Percentiles rank a stretch among this genome's conserved stretches.
Conservation (phyloP, 2,113 vertebrate genomes). For the Toxotes jaculatrix region DNA sequence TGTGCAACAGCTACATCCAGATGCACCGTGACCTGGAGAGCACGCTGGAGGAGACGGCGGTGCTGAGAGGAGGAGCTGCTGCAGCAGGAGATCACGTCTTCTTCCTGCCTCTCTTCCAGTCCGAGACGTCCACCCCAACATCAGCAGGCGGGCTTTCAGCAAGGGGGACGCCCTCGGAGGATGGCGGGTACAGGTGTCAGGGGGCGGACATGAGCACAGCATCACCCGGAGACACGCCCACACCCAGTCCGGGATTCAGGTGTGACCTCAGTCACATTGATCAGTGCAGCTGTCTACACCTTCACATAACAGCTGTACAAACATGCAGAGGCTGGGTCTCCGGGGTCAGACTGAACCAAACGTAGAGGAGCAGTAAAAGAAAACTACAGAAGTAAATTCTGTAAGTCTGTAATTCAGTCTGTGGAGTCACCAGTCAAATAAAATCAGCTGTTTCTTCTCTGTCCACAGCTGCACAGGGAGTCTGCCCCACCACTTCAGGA, state of each 20-base stretch:
- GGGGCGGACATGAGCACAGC: constrained; percentile 73
- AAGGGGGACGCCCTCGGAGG: constrained; percentile 91
- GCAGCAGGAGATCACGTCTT: constrained; percentile 84
- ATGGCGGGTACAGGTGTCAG: constrained; percentile 83
- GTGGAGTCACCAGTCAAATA: not conserved
- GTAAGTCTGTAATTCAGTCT: not conserved
- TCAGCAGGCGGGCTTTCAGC: constrained; percentile 87
- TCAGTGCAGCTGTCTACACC: too few species aligned
- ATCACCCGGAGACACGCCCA: constrained; percentile 80
- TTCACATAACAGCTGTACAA: too few species aligned
- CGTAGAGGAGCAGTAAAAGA: too few species aligned
- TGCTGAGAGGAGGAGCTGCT: constrained; percentile 67
- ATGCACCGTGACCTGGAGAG: constrained; percentile 95
- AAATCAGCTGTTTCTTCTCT: not conserved
- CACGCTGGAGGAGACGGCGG: constrained; percentile 83
- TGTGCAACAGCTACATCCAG: constrained; percentile 96
- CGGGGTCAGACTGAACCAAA: too few species aligned
- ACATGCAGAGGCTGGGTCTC: too few species aligned
- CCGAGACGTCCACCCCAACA: constrained; percentile 91
- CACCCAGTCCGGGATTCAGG: constrained; percentile 77
- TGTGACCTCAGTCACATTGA: not conserved
- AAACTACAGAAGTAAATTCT: too few species aligned
- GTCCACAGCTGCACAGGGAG: constrained; percentile 68
- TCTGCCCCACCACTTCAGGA: constrained; percentile 76
- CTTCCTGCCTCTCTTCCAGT: constrained; percentile 92